phyloP scores from a whole-genome alignment of 1,140 invertebrate genomes.

The Pseudomyrmex flavicornis region DNA sequence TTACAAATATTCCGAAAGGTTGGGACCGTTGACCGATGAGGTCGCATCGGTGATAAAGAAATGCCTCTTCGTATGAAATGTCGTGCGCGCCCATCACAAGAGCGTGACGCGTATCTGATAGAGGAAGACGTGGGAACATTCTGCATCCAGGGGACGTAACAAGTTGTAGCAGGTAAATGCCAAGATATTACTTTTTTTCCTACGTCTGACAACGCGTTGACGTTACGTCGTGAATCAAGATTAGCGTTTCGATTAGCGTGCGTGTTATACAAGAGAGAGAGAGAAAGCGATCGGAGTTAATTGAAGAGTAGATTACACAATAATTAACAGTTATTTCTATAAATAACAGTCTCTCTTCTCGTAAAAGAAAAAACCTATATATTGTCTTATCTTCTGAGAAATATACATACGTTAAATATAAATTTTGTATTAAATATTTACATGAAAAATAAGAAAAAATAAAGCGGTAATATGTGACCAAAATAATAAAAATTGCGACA shows the following conservation, averaged over 20 bases:
- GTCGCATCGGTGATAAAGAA: constrained; percentile 37
- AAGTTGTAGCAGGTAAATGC: background rate
- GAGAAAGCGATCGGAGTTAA: background rate
- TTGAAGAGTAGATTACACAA: background rate
- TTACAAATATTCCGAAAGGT: constrained; percentile 66
- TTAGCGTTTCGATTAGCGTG: background rate
- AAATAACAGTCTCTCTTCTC: background rate
- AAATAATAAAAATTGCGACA: constrained; percentile 12
- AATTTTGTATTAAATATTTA: background rate
- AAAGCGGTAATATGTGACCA: background rate
- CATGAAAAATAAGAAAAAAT: no score
- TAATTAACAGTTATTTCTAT: background rate
- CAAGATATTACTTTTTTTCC: background rate
- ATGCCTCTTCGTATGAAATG: constrained; percentile 39
- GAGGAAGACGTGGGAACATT: constrained; percentile 55
- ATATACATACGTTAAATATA: no score
- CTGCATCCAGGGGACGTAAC: background rate
- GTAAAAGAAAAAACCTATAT: no score
- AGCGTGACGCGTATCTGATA: constrained; percentile 65
- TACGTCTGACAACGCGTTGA: background rate
- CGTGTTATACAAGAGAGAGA: background rate
- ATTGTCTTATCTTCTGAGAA: no score
- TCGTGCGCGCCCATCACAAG: constrained; percentile 60
- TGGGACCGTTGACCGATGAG: constrained; percentile 44
- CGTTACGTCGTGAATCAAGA: constrained; percentile 5